These are phyloP conservation scores for Achatina immaculata DNA, from an alignment of 1,140 invertebrate genomes.

Conservation along the genomic window DNA sequence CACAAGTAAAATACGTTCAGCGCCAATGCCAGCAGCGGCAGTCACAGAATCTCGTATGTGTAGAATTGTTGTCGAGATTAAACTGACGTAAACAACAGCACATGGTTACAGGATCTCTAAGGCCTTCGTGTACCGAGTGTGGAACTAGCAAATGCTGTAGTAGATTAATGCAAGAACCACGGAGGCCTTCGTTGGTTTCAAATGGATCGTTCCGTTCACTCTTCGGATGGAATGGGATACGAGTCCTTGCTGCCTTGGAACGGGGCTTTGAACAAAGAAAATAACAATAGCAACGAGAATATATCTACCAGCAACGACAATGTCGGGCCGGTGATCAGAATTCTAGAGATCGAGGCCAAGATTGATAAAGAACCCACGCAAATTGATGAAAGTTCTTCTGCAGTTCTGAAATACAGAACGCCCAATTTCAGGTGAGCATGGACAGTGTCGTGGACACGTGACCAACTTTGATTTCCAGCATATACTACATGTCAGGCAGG, in stretches of 20 bases:
- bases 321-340: conserved; percentile 50
- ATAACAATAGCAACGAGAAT: conserved; percentile 48
- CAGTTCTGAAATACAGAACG: conserved; percentile 66
- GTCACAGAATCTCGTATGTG: not conserved
- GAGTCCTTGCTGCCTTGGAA: conserved; percentile 42
- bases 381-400: conserved; percentile 64
- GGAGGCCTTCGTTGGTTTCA: conserved; percentile 39
- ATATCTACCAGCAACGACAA: conserved; percentile 44
- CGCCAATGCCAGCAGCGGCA: no score
- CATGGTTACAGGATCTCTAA: conserved; percentile 40
- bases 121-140: conserved; percentile 39
- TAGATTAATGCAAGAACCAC: conserved; percentile 34
- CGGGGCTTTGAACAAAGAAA: conserved; percentile 43
- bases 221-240: conserved; percentile 45
- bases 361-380: conserved; percentile 65
- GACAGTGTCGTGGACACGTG: no score
- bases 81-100: conserved; percentile 37
- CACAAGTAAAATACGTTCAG: no score
- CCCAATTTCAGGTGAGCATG: conserved; percentile 66
- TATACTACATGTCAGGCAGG: no score
- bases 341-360: conserved; percentile 59
- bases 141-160: conserved; percentile 31
- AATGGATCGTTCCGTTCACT: conserved; percentile 48
- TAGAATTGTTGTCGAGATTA: conserved; percentile 13
- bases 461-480: no score